These are phyloP conservation scores for Tribolium madens DNA, from an alignment of 1,140 invertebrate genomes.

Conservation along the genomic window DNA sequence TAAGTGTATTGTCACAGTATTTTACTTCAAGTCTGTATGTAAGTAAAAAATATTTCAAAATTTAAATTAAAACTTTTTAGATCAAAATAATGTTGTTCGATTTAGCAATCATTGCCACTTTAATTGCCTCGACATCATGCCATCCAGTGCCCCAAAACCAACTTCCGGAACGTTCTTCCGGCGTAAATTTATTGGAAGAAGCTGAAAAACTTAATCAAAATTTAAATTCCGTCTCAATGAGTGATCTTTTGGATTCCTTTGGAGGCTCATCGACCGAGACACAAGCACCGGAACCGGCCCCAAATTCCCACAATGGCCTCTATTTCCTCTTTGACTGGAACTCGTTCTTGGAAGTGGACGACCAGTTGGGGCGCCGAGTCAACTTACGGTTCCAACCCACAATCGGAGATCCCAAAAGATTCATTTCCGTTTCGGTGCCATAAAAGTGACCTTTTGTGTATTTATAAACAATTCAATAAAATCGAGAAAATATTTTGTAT, in stretches of 20 bases:
- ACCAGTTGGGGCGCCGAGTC: slow-evolving; percentile 78
- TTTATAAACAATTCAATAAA: no score
- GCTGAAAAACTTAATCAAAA: background rate
- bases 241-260: slow-evolving; percentile 81
- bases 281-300: background rate
- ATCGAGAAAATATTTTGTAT: no score
- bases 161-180: no score
- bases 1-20: no score
- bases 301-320: slow-evolving; percentile 72
- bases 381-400: slow-evolving; percentile 82
- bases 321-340: slow-evolving; percentile 88
- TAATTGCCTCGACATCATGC: no score
- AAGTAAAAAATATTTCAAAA: no score
- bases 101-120: no score
- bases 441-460: no score
- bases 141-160: no score
- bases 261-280: slow-evolving; percentile 68
- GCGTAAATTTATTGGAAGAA: background rate
- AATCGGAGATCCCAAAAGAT: slow-evolving; percentile 80
- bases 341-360: slow-evolving; percentile 81
- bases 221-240: slow-evolving; percentile 66
- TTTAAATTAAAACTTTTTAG: no score
- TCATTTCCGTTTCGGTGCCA: slow-evolving; percentile 71
- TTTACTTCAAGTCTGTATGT: no score
- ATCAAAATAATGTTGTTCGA: no score